These are phyloP conservation scores for Aplodontia rufa DNA, from an alignment of 2,113 vertebrate species.

Conservation along the genomic window DNA sequence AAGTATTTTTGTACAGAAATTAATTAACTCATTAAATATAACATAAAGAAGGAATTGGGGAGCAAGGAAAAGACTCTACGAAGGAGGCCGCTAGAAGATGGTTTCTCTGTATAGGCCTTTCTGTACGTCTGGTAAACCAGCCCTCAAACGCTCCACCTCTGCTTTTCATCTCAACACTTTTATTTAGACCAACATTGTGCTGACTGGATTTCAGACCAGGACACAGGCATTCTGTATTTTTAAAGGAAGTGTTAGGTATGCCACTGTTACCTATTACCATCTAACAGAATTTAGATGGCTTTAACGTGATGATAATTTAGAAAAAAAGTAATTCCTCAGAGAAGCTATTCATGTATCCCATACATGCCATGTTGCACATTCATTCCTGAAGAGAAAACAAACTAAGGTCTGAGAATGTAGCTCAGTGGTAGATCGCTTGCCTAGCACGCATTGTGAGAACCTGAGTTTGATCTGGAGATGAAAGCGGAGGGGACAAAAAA, in stretches of 20 bases:
- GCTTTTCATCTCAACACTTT: not conserved
- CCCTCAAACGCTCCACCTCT: not conserved
- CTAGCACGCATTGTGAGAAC: no score
- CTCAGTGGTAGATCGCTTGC: no score
- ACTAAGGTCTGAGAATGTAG: no score
- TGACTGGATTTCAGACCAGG: not conserved
- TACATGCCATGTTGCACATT: not conserved
- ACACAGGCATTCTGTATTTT: not conserved
- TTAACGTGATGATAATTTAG: not conserved
- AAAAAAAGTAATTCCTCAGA: not conserved
- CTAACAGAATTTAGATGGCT: no score
- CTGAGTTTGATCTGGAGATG: no score
- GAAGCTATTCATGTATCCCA: not conserved
- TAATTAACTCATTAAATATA: not conserved
- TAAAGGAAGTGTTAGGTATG: not conserved
- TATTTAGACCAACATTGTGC: not conserved
- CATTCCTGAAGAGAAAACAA: not conserved
- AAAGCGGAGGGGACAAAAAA: no score
- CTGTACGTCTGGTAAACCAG: not conserved
- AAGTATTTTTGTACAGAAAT: conserved; percentile 17
- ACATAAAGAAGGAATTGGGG: not conserved
- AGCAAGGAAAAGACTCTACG: not conserved
- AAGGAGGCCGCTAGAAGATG: not conserved
- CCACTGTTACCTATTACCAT: no score
- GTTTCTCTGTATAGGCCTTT: not conserved